Evolutionary conservation across 2,888 invertebrate species (phyloP).

Genomic region (Archaeoteleia sp.): DNA sequence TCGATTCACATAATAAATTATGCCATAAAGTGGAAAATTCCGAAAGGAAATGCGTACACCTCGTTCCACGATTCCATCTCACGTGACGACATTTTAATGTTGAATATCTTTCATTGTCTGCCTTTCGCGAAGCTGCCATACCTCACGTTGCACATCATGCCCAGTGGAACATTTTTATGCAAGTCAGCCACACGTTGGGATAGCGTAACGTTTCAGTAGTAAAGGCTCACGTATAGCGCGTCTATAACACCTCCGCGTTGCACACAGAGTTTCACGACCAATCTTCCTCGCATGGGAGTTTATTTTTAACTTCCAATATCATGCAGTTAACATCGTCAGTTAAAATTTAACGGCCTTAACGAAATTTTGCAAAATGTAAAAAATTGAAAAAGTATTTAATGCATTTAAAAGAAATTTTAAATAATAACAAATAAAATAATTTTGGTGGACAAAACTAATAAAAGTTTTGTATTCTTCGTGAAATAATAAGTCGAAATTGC

Average conservation of each 20-base stretch:
- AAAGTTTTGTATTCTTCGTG: too few species aligned
- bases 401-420: too few species aligned
- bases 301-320: neutral
- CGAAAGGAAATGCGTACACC: conserved; percentile 2
- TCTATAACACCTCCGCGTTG: conserved; percentile 28
- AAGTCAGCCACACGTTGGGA: conserved; percentile 35
- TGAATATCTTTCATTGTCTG: conserved; percentile 29
- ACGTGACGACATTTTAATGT: conserved; percentile 17
- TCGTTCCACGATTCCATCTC: conserved; percentile 17
- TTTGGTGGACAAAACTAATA: too few species aligned
- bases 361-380: too few species aligned
- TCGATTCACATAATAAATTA: conserved; percentile 22
- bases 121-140: conserved; percentile 17
- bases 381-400: too few species aligned
- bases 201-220: conserved; percentile 53
- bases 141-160: conserved; percentile 16
- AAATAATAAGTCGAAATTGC: too few species aligned
- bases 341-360: too few species aligned
- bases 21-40: conserved; percentile 24
- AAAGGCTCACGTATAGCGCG: conserved; percentile 46
- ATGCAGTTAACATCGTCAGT: too few species aligned
- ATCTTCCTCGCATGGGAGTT: too few species aligned
- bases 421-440: too few species aligned
- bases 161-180: conserved; percentile 34
- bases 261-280: too few species aligned